Base-by-base conservation (phyloP, 1,140 invertebrate species). In the Eulimnadia texana region DNA sequence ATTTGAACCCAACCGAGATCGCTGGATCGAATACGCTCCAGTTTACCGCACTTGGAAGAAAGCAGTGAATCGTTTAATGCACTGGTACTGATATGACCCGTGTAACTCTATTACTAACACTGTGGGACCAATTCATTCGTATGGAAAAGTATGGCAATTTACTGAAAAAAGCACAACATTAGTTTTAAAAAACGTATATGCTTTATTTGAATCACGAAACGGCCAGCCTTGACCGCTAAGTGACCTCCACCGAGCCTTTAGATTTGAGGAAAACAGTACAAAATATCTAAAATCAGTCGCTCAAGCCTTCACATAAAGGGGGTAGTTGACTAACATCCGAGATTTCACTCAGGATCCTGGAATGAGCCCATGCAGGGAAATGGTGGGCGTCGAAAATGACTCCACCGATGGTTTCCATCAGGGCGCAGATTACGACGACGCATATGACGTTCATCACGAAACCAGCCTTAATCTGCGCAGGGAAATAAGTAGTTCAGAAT, bases 381-480 rank as follows among this genome's bases (percentile, higher is more conserved):
- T 71, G 69, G 3, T 79, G 65, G 0, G 83, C 67, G 61, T 78
- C 71, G 65, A 82, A 84, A 1, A 81, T 70, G 2, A 70, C 70
- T 11, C 69, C 68, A 24, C 81, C 81, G 68, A 81, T 77, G 0
- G 84, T 88, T 53, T 85, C 80, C 68, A 86, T 86, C 42, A 82
- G 78, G 0, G 80, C 65, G 64, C 81, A 81, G 2, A 86, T 77
- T 3, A 86, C 69, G 1, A 82, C 50, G 0, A 89, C 78, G 13
- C 85, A 86, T 11, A 90, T 76, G 1, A 90, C 69, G 67, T 84
- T 90, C 49, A 90, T 83, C 0, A 87, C 81, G 58, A 89, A 81
- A 2, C 89, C 88, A 25, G 85, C 83, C 60, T 85, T 79, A 16
- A 75, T 72, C 78, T 79, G 66, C 20, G 68, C 66, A 63, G 51